A percentile compares a stretch with the other conserved stretches of the same genome.
Evolutionary conservation across 2,113 vertebrate species (phyloP).

Genomic region (Neodontobutis hainanensis): DNA sequence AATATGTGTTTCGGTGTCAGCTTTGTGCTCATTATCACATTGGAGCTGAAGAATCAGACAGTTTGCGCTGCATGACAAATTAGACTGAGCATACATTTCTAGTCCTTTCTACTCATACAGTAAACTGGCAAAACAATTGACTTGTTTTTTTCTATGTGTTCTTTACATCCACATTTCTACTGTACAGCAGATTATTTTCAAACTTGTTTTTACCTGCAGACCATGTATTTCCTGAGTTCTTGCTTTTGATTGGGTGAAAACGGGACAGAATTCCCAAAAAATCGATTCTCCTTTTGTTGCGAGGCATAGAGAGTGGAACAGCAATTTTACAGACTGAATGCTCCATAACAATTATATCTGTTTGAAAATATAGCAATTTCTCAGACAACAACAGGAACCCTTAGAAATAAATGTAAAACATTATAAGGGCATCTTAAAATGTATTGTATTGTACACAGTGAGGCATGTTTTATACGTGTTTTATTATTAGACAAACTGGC

Average conservation of each 20-base stretch:
- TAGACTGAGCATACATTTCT: conserved; percentile 32
- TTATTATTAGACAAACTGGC: no score
- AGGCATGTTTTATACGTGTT: no score
- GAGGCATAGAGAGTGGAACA: background rate
- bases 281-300: background rate
- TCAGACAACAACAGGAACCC: no score
- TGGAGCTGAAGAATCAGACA: conserved; percentile 34
- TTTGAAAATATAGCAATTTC: background rate
- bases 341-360: background rate
- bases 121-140: conserved; percentile 9
- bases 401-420: no score
- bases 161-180: no score
- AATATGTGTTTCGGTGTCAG: conserved; percentile 21
- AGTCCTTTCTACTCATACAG: conserved; percentile 9
- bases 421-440: no score
- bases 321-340: background rate
- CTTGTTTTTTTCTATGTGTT: background rate
- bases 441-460: no score
- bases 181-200: background rate
- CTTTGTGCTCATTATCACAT: conserved; percentile 54
- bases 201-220: no score
- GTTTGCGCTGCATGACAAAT: conserved; percentile 62
- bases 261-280: no score
- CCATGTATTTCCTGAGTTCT: no score
- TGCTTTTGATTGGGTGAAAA: no score